Base-by-base conservation (phyloP, 2,888 invertebrate genomes). In the Pollenia griseotomentosa region DNA sequence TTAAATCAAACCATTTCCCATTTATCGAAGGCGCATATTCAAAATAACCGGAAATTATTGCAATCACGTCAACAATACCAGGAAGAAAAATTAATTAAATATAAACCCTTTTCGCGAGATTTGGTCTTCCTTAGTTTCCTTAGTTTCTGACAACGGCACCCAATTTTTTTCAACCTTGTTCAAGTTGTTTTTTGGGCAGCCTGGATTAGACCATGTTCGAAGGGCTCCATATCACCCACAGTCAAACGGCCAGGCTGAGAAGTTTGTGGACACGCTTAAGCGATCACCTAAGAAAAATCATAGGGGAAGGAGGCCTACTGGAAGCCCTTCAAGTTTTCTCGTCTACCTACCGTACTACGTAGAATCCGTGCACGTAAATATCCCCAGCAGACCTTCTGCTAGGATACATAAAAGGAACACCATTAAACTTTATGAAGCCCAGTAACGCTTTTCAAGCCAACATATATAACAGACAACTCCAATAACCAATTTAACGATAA, bases 181-280 rank as follows among this genome's bases (percentile, higher is more conserved):
- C 55, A 16, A 77, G n/a, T 23, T 7, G 40, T 77, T 40, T 53
- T 65, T 65, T 51, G 12, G 8, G 6, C 40, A 53, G 12, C n/a
- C 14, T 19, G 65, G 61, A 8, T 14, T 65, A 3, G 40, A 63
- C 12, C 63, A 75, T 42, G 23, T 42, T n/a, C 23, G 63, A 16
- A 63, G 42, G 10, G 75, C 51, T 23, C 63, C 16, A 1, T 53
- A 16, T n/a, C 63, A 75, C 87, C 33, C 33, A 33, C 33, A 33
- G 6, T 33, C 33, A 33, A 6, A 33, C 1, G 33, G 33, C 6
- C 33, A 88, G 73, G 89, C 86, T 1, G 88, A 89, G 61, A 82
- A 85, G 40, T 88, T 23, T 65, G 87, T 88, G 1, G 83, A 89
- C 42, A 88, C 87, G 6, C 75, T 89, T 8, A 89, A 89, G 79